Conservation (phyloP, 2,113 vertebrate species). For the Terrapene triunguis region DNA sequence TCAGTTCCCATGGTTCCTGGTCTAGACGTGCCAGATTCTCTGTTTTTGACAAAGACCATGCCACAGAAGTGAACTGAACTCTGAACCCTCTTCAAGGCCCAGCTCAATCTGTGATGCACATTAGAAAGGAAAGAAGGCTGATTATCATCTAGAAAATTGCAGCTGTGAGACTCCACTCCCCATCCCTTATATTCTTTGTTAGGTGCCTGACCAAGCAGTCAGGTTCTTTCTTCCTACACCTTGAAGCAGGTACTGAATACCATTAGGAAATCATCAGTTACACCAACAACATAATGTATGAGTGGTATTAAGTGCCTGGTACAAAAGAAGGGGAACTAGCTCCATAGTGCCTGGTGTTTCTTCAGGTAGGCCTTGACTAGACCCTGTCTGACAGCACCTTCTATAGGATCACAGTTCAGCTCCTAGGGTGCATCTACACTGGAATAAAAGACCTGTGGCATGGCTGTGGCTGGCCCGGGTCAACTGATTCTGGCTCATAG, state of each 20-base stretch:
- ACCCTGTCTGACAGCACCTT: neutral
- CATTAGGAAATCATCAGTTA: neutral
- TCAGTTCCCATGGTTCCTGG: neutral
- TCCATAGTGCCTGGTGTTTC: neutral
- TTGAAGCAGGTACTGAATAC: neutral
- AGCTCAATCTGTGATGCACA: neutral
- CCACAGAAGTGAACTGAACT: neutral
- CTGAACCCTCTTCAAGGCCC: neutral
- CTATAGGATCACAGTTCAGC: fast-evolving
- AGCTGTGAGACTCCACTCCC: neutral
- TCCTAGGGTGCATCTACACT: neutral
- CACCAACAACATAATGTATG: neutral
- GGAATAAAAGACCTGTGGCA: neutral
- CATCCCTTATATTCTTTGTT: neutral
- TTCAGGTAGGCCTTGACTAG: neutral
- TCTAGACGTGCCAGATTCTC: slow-evolving; percentile 1
- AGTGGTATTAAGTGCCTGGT: neutral
- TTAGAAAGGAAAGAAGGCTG: neutral
- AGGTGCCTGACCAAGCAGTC: neutral
- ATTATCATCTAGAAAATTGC: slow-evolving; percentile 21
- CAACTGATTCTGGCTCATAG: no score
- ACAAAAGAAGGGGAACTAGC: neutral
- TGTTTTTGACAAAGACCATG: neutral
- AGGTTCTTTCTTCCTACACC: neutral
- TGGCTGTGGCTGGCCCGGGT: neutral